These are phyloP conservation scores for Champsocephalus gunnari DNA, from an alignment of 2,797 vertebrate species.

Conservation along the genomic window DNA sequence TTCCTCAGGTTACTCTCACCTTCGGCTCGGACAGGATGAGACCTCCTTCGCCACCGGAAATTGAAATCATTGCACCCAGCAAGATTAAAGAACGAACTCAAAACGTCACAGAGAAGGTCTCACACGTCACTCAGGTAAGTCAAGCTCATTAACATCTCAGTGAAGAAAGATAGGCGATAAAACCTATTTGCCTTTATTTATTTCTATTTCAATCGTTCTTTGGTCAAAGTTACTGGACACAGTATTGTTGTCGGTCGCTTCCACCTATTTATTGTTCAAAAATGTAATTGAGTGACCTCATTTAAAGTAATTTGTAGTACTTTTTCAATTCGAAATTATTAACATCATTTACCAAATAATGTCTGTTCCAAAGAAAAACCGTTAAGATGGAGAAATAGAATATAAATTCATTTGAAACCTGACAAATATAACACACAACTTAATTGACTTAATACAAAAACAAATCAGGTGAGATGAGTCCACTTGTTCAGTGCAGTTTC, in stretches of 20 bases:
- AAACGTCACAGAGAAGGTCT: constrained; percentile 98
- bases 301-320: neutral
- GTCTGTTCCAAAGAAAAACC: no score
- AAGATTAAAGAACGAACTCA: constrained; percentile 96
- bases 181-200: neutral
- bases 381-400: neutral
- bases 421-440: neutral
- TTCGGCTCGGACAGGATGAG: constrained; percentile 92
- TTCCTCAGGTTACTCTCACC: constrained; percentile 95
- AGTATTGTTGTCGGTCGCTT: neutral
- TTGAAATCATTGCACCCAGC: constrained; percentile 97
- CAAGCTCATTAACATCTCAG: neutral
- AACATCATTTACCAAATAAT: no score
- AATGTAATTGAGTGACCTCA: neutral
- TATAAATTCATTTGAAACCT: neutral
- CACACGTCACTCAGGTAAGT: constrained; percentile 91
- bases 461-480: neutral
- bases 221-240: neutral
- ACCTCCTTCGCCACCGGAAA: constrained; percentile 92
- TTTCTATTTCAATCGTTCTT: neutral
- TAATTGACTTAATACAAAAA: neutral
- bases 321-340: neutral
- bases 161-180: neutral
- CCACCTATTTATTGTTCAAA: neutral
- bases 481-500: neutral